phyloP scores from a whole-genome alignment of 37 sponge, comb jelly and placozoan genomes.

The Amphimedon queenslandica region DNA sequence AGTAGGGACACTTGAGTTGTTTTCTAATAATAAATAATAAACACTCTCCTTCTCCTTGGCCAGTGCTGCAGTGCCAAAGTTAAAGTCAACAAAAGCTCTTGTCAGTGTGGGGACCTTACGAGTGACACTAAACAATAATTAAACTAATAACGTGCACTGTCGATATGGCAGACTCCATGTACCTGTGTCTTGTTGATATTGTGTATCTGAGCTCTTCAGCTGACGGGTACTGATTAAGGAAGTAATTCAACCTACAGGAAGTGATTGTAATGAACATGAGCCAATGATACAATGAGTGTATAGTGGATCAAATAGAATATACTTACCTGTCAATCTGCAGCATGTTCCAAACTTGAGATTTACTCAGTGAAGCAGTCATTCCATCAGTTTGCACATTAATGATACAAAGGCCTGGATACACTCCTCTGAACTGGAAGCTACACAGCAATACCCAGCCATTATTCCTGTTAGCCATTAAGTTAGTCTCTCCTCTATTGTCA shows the following conservation, averaged over 20 bases:
- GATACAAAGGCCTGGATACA: constrained; percentile 74
- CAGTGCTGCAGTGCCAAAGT: constrained; percentile 80
- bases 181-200: constrained; percentile 83
- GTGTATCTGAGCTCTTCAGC: constrained; percentile 75
- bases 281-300: background rate
- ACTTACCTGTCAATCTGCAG: constrained; percentile 70
- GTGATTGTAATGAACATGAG: background rate
- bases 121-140: constrained; percentile 16
- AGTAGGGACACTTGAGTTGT: constrained; percentile 49
- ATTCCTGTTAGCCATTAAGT: background rate
- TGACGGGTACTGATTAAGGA: constrained; percentile 66
- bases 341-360: constrained; percentile 79
- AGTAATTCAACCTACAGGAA: constrained; percentile 54
- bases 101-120: constrained; percentile 63
- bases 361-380: constrained; percentile 39
- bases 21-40: constrained; percentile 55
- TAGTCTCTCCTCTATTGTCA: background rate
- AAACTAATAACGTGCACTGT: background rate
- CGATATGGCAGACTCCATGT: background rate
- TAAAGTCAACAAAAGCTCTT: constrained; percentile 63
- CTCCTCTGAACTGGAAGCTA: constrained; percentile 38
- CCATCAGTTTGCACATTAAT: constrained; percentile 59
- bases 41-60: constrained; percentile 23
- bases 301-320: background rate
- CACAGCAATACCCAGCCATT: constrained; percentile 28